phyloP scores from a whole-genome alignment of 2,888 invertebrate genomes.

The Atethmia centrago region DNA sequence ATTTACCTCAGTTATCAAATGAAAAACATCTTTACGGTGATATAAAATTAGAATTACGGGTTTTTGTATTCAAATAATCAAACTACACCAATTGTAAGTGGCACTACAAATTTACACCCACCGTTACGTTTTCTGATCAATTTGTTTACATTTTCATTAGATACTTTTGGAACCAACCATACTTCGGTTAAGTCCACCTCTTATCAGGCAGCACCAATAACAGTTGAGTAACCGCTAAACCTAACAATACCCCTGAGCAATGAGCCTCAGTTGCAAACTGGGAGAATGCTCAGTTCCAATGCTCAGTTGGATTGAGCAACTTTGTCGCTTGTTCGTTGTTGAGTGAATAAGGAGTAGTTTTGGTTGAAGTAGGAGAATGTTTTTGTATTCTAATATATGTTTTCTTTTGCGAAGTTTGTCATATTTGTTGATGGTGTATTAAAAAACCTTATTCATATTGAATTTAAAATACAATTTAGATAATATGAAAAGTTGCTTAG shows the following conservation, averaged over 20 bases:
- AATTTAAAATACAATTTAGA: too few species aligned
- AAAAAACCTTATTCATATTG: neutral
- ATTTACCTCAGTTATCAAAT: neutral
- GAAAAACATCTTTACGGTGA: neutral
- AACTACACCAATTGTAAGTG: neutral
- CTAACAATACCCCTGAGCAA: constrained; percentile 29
- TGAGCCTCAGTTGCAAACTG: constrained; percentile 21
- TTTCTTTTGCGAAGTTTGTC: constrained; percentile 4
- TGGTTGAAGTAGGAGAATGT: neutral
- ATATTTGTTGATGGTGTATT: neutral
- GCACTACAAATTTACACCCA: neutral
- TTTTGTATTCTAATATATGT: neutral
- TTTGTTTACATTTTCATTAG: neutral
- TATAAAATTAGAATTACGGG: neutral
- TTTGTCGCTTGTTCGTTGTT: constrained; percentile 18
- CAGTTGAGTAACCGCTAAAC: constrained; percentile 37
- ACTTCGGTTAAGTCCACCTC: constrained; percentile 3
- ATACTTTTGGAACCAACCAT: neutral
- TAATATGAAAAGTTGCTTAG: too few species aligned
- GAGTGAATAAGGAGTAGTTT: neutral
- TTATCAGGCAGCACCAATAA: constrained; percentile 44
- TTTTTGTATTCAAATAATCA: neutral
- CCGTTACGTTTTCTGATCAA: neutral
- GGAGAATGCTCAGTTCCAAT: constrained; percentile 18
- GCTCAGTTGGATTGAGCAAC: constrained; percentile 26